Evolutionary conservation across 1,140 invertebrate genomes (phyloP).

Genomic region (Aphaenogaster rudis): DNA sequence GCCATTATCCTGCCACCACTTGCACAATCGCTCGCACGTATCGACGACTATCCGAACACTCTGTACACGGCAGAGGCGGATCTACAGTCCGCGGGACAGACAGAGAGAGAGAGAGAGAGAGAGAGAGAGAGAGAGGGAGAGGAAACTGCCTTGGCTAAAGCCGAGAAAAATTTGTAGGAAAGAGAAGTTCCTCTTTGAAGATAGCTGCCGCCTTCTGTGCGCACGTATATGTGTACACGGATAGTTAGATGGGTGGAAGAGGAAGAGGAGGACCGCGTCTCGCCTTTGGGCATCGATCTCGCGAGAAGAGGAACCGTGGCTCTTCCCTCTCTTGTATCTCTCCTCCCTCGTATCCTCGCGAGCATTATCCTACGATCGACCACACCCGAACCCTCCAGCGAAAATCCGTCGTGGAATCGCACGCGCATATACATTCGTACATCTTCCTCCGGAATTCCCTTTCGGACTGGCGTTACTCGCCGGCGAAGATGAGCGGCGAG

Average conservation of each 20-base stretch:
- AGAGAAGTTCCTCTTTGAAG: constrained; percentile 61
- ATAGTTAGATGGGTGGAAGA: constrained; percentile 35
- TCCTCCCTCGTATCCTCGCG: constrained; percentile 64
- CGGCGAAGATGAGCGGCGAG: constrained; percentile 35
- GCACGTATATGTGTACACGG: constrained; percentile 31
- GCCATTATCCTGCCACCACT: constrained; percentile 52
- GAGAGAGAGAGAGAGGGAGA: not conserved
- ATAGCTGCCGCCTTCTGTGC: constrained; percentile 56
- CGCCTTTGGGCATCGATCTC: constrained; percentile 79
- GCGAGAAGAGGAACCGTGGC: constrained; percentile 65
- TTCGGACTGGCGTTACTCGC: constrained; percentile 45
- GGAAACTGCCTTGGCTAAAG: constrained; percentile 23
- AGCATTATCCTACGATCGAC: constrained; percentile 81
- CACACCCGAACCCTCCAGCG: constrained; percentile 82
- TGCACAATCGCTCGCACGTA: constrained; percentile 42
- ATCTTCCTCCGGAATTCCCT: constrained; percentile 74
- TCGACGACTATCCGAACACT: constrained; percentile 53
- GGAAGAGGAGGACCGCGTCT: constrained; percentile 63
- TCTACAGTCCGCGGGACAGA: not conserved
- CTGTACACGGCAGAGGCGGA: constrained; percentile 39
- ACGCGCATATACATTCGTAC: constrained; percentile 64
- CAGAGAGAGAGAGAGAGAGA: not conserved
- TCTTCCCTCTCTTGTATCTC: constrained; percentile 53
- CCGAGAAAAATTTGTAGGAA: not conserved
- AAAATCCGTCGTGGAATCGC: constrained; percentile 72